Conservation (phyloP, 2,888 invertebrate species). For the Netelia inedita region DNA sequence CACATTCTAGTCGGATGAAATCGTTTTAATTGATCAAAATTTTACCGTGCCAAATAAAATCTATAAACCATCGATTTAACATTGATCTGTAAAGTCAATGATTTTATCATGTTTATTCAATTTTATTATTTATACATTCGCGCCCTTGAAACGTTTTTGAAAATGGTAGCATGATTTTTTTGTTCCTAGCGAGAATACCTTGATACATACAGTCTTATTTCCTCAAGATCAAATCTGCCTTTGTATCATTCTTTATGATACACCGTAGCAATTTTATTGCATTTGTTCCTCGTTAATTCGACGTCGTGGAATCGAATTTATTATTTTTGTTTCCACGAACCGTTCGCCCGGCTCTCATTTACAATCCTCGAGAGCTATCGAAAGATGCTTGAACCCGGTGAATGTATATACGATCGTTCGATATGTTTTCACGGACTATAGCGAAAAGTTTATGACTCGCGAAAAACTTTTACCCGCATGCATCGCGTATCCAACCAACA, state of each 20-base stretch:
- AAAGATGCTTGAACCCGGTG: too few species aligned
- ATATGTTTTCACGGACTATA: not conserved
- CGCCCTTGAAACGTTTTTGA: too few species aligned
- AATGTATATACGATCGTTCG: not conserved
- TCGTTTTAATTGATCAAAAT: not conserved
- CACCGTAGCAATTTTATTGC: not conserved
- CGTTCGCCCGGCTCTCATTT: too few species aligned
- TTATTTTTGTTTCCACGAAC: not conserved
- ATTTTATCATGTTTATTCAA: too few species aligned
- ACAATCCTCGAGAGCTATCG: too few species aligned
- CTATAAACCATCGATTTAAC: too few species aligned
- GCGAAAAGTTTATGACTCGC: constrained; percentile 36
- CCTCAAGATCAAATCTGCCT: not conserved
- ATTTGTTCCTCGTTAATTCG: constrained; percentile 9
- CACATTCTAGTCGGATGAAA: not conserved
- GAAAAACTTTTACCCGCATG: constrained; percentile 32
- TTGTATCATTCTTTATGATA: not conserved
- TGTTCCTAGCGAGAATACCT: too few species aligned
- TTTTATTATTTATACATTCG: too few species aligned
- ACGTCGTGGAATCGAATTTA: constrained; percentile 16
- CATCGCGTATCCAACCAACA: not conserved
- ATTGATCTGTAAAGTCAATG: too few species aligned
- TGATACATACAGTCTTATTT: too few species aligned
- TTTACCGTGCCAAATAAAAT: too few species aligned
- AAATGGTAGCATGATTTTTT: too few species aligned